These are phyloP conservation scores for Dioctria rufipes DNA, from an alignment of 2,888 invertebrate species.

Conservation along the genomic window DNA sequence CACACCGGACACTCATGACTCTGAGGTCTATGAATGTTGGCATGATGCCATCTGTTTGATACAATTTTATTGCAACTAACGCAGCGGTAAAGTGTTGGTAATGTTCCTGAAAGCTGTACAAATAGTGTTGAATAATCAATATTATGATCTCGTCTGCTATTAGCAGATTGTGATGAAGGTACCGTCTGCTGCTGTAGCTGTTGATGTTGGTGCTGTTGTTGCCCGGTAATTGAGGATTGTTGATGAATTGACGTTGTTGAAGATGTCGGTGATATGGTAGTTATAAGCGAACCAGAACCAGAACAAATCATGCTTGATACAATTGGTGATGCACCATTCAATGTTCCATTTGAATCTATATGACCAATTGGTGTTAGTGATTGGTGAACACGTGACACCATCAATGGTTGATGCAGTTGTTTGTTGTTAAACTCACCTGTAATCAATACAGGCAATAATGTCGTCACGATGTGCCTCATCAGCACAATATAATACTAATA, in stretches of 20 bases:
- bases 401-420: slow-evolving; percentile 59
- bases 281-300: slow-evolving; percentile 57
- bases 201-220: slow-evolving; percentile 54
- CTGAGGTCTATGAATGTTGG: slow-evolving; percentile 75
- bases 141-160: slow-evolving; percentile 71
- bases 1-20: slow-evolving; percentile 76
- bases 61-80: slow-evolving; percentile 77
- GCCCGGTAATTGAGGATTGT: slow-evolving; percentile 11
- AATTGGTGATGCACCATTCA: slow-evolving; percentile 59
- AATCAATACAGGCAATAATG: slow-evolving; percentile 61
- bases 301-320: slow-evolving; percentile 58
- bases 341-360: slow-evolving; percentile 62
- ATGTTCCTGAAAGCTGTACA: slow-evolving; percentile 70
- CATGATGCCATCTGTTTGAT: slow-evolving; percentile 77
- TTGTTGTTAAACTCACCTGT: slow-evolving; percentile 61
- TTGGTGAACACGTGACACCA: slow-evolving; percentile 60
- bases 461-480: slow-evolving; percentile 61
- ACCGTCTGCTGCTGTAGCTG: slow-evolving; percentile 60
- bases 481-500: slow-evolving; percentile 19
- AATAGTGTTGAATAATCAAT: slow-evolving; percentile 71
- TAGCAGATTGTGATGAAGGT: slow-evolving; percentile 67
- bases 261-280: slow-evolving; percentile 62
- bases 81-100: slow-evolving; percentile 74
- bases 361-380: slow-evolving; percentile 56
- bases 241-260: slow-evolving; percentile 52